Evolutionary conservation across 2,113 vertebrate genomes (phyloP).

Genomic region (Beaufortia kweichowensis): DNA sequence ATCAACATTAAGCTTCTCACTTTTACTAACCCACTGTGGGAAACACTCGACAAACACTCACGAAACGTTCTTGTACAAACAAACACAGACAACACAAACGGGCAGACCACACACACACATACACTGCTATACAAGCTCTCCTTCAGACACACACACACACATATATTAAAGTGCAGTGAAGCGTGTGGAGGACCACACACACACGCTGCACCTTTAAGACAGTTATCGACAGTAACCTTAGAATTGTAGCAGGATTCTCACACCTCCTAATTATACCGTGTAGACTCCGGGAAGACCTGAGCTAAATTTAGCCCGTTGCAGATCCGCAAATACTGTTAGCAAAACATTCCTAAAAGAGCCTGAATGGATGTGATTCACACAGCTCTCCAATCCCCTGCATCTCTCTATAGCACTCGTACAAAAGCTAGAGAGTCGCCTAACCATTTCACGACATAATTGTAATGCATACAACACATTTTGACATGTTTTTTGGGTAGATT

Average conservation of each 20-base stretch:
- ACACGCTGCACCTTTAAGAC: slow-evolving; percentile 66
- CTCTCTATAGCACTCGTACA: not conserved
- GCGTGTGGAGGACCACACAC: slow-evolving; percentile 49
- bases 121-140: slow-evolving; percentile 62
- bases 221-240: slow-evolving; percentile 76
- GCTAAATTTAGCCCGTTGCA: slow-evolving; percentile 72
- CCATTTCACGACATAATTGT: not conserved
- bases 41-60: slow-evolving; percentile 37
- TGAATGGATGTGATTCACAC: slow-evolving; percentile 69
- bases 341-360: slow-evolving; percentile 65
- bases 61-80: slow-evolving; percentile 36
- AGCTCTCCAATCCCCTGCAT: too few relatives aligned
- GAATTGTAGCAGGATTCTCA: slow-evolving; percentile 75
- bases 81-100: slow-evolving; percentile 54
- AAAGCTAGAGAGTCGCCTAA: not conserved
- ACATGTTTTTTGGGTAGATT: too few relatives aligned
- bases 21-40: slow-evolving; percentile 23
- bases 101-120: slow-evolving; percentile 49
- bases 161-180: slow-evolving; percentile 44
- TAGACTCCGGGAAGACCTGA: slow-evolving; percentile 68
- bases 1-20: not conserved
- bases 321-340: slow-evolving; percentile 71
- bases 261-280: slow-evolving; percentile 78
- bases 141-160: slow-evolving; percentile 45
- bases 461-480: not conserved